Percentiles rank a stretch among this genome's conserved stretches.
Evolutionary conservation across 2,113 vertebrate species (phyloP).

Genomic region (Ptyas mucosa): DNA sequence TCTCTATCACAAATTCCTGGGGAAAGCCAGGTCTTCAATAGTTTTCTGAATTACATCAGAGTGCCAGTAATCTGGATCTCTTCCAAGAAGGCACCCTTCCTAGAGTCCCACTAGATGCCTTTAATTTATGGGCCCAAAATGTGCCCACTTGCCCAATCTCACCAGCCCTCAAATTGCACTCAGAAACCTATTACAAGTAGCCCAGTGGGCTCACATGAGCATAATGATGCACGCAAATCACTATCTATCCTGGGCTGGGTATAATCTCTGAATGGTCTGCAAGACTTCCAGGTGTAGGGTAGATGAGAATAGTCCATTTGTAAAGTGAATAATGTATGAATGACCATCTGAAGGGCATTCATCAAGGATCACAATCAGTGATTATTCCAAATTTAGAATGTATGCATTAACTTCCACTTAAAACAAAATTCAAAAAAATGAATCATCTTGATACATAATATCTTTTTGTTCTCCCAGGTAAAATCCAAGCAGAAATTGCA

Average conservation of each 20-base stretch:
- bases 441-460: not conserved
- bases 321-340: not conserved
- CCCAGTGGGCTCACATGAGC: not conserved
- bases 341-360: not conserved
- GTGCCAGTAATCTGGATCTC: no score
- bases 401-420: not conserved
- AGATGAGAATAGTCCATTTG: not conserved
- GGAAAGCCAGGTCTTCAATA: no score
- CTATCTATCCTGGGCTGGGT: not conserved
- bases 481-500: not conserved
- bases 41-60: no score
- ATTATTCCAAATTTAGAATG: not conserved
- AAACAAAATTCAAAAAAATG: not conserved
- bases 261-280: not conserved
- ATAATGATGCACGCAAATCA: not conserved
- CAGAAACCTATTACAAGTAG: not conserved
- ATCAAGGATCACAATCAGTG: not conserved
- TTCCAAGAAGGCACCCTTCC: no score
- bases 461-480: not conserved
- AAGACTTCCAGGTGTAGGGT: not conserved
- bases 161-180: not conserved
- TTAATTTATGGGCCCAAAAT: not conserved
- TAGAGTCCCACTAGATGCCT: not conserved
- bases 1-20: no score
- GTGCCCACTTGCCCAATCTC: not conserved